Conservation (phyloP, 2,113 vertebrate genomes). For the Gadus macrocephalus region DNA sequence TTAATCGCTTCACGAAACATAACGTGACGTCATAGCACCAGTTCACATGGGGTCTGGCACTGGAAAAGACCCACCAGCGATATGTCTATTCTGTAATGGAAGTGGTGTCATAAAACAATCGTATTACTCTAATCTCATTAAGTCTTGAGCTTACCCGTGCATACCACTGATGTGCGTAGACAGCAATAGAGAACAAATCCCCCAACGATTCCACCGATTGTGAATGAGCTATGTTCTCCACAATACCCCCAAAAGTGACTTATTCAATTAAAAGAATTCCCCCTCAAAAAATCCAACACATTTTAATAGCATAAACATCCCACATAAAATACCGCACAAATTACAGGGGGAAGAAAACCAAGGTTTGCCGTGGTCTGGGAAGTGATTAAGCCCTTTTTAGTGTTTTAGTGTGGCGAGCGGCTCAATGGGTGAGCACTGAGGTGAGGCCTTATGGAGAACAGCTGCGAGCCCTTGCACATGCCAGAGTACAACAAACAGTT, state of each 20-base stretch:
- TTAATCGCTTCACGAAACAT: background rate
- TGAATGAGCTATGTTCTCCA: slow-evolving; percentile 8
- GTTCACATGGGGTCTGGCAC: slow-evolving; percentile 13
- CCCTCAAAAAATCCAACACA: slow-evolving; percentile 9
- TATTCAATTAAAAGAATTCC: background rate
- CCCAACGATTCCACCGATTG: slow-evolving; percentile 14
- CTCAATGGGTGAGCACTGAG: slow-evolving; percentile 31
- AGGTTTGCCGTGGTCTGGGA: slow-evolving; percentile 12
- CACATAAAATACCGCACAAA: slow-evolving; percentile 20
- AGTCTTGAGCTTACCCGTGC: background rate
- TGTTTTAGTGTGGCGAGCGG: slow-evolving; percentile 22
- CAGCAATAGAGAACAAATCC: slow-evolving; percentile 25
- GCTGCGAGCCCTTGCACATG: slow-evolving; percentile 36
- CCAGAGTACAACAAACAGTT: slow-evolving; percentile 49
- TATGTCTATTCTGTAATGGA: background rate
- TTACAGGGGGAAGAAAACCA: slow-evolving; percentile 20
- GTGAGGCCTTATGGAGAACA: slow-evolving; percentile 56
- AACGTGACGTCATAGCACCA: slow-evolving; percentile 37
- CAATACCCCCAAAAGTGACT: slow-evolving; percentile 1
- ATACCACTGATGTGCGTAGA: slow-evolving; percentile 8
- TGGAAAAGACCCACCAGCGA: background rate
- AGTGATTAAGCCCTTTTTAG: slow-evolving; percentile 23
- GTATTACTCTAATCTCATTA: background rate
- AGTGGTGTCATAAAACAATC: too few relatives aligned
- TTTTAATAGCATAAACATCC: slow-evolving; percentile 29